Evolutionary conservation across 2,888 invertebrate genomes (phyloP).

Genomic region (Elysia crispata): DNA sequence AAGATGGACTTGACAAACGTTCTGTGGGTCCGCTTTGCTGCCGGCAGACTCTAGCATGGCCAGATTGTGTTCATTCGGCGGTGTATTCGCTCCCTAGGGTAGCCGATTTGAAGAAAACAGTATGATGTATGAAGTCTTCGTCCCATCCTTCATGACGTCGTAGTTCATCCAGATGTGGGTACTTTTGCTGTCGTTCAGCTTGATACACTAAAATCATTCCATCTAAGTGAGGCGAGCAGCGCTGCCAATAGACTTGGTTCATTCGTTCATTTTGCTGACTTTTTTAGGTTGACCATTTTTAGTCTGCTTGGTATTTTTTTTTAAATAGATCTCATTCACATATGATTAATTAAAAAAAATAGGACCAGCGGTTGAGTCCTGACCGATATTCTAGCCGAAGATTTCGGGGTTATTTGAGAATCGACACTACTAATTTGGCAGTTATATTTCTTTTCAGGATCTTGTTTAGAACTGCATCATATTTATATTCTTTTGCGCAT

Average conservation of each 20-base stretch:
- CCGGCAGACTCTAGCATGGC: conserved; percentile 32
- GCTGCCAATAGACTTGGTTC: too few relatives aligned
- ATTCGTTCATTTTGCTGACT: background rate
- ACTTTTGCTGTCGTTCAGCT: conserved; percentile 22
- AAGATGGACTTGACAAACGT: conserved; percentile 23
- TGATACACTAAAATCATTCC: conserved; percentile 39
- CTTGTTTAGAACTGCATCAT: too few relatives aligned
- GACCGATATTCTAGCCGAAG: too few relatives aligned
- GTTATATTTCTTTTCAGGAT: too few relatives aligned
- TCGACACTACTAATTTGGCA: too few relatives aligned
- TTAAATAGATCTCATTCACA: too few relatives aligned
- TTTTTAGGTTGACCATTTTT: conserved; percentile 22
- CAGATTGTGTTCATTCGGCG: conserved; percentile 32
- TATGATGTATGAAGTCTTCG: conserved; percentile 30
- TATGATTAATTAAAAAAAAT: too few relatives aligned
- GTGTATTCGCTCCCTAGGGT: conserved; percentile 23
- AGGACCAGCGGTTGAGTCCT: too few relatives aligned
- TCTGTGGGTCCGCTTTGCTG: conserved; percentile 20
- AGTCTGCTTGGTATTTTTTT: too few relatives aligned
- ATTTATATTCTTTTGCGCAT: too few relatives aligned
- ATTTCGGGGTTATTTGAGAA: too few relatives aligned
- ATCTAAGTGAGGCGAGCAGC: conserved; percentile 6
- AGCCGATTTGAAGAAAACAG: conserved; percentile 22
- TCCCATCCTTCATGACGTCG: conserved; percentile 23
- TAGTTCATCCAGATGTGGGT: conserved; percentile 3